phyloP scores from a whole-genome alignment of 2,113 vertebrate species.

The Pseudorasbora parva region DNA sequence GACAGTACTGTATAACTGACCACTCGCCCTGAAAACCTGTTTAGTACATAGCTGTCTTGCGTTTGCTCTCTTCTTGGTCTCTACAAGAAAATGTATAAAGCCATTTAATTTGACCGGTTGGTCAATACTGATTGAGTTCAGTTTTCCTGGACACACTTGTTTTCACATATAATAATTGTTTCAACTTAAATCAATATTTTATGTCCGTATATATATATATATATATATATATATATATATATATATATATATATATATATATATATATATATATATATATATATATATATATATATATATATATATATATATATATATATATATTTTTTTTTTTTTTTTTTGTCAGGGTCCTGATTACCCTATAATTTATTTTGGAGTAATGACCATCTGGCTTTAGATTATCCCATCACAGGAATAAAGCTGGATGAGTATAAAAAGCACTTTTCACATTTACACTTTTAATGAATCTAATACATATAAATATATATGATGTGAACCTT shows the following conservation, averaged over 20 bases:
- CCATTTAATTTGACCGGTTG: neutral
- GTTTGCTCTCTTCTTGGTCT: neutral
- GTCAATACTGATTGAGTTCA: neutral
- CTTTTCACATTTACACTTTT: neutral
- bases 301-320: no score
- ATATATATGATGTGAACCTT: no score
- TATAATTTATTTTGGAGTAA: neutral
- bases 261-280: no score
- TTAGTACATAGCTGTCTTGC: neutral
- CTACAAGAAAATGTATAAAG: neutral
- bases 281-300: no score
- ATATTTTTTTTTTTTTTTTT: neutral
- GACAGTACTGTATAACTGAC: neutral
- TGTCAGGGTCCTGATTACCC: neutral
- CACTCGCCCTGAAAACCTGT: neutral
- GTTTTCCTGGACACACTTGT: neutral
- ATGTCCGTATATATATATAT: neutral
- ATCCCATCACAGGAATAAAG: neutral
- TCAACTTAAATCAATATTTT: neutral
- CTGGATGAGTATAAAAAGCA: neutral
- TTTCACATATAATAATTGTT: neutral
- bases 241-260: no score
- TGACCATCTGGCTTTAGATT: neutral
- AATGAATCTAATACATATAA: no score
- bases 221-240: no score